Conservation (phyloP, 1,140 invertebrate genomes). For the Lepidotrigona ventralis region DNA sequence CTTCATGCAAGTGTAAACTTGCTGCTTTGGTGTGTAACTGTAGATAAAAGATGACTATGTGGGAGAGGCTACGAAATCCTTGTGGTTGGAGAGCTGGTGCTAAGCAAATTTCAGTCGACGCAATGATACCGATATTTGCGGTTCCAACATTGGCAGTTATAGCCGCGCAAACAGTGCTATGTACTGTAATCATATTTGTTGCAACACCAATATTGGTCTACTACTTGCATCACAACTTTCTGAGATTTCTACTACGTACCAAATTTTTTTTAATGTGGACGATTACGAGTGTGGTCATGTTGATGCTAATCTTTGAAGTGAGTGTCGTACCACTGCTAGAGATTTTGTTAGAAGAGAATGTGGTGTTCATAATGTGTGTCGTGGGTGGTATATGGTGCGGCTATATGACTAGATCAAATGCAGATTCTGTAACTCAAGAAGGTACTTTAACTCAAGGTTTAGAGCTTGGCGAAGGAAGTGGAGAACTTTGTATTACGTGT, state of each 20-base stretch:
- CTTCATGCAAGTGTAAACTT: slow-evolving; percentile 38
- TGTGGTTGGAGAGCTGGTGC: slow-evolving; percentile 78
- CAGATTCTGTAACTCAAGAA: slow-evolving; percentile 73
- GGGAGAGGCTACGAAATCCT: slow-evolving; percentile 78
- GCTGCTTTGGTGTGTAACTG: not conserved
- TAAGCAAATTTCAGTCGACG: slow-evolving; percentile 81
- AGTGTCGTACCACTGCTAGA: slow-evolving; percentile 83
- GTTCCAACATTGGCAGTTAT: slow-evolving; percentile 82
- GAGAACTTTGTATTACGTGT: slow-evolving; percentile 75
- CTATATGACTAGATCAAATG: slow-evolving; percentile 81
- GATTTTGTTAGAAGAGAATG: slow-evolving; percentile 85
- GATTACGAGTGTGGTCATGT: slow-evolving; percentile 82
- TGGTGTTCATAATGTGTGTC: slow-evolving; percentile 82
- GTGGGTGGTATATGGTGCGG: slow-evolving; percentile 81
- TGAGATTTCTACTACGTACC: slow-evolving; percentile 82
- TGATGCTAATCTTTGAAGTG: slow-evolving; percentile 85
- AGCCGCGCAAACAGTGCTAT: slow-evolving; percentile 82
- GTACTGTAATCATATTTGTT: slow-evolving; percentile 83
- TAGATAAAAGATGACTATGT: slow-evolving; percentile 71
- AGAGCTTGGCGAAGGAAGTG: slow-evolving; percentile 74
- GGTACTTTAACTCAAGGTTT: slow-evolving; percentile 61
- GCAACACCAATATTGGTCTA: slow-evolving; percentile 83
- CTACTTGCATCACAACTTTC: slow-evolving; percentile 83
- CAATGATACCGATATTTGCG: slow-evolving; percentile 83
- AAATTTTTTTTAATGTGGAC: slow-evolving; percentile 87